Conservation (phyloP, 2,797 vertebrate species). For the Anguilla pacifica region DNA sequence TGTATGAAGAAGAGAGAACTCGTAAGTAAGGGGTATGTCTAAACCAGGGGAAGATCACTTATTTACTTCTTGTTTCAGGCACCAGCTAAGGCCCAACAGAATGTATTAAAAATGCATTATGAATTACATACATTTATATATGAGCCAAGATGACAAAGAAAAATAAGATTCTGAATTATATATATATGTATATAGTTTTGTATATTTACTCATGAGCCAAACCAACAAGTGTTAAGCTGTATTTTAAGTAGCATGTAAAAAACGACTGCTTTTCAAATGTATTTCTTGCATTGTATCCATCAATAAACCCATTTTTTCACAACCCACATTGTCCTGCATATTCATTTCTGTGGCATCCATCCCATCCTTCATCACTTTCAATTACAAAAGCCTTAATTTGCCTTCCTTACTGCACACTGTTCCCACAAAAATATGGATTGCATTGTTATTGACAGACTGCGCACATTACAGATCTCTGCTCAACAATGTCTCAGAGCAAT, state of each 20-base stretch:
- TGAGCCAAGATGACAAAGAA: not conserved
- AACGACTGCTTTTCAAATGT: not conserved
- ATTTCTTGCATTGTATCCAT: conserved; percentile 32
- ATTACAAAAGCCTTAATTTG: not conserved
- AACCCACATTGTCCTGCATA: conserved; percentile 46
- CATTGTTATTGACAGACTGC: not conserved
- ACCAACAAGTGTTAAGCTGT: not conserved
- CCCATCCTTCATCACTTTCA: not conserved
- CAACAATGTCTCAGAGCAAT: not conserved
- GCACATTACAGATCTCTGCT: not conserved
- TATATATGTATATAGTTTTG: not conserved
- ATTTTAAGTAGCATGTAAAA: not conserved
- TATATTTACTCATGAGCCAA: not conserved
- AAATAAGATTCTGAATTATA: not conserved
- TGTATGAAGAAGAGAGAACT: conserved; percentile 98
- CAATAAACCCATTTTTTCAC: conserved; percentile 66
- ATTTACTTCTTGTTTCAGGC: not conserved
- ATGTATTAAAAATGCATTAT: not conserved
- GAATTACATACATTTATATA: not conserved
- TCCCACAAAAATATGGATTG: not conserved
- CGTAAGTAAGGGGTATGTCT: conserved; percentile 74
- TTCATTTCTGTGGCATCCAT: conserved; percentile 51
- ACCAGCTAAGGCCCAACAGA: not conserved
- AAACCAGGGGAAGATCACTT: not conserved
- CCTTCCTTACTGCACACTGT: not conserved